Evolutionary conservation across 2,113 vertebrate genomes (phyloP).

Genomic region (Nesoenas mayeri): DNA sequence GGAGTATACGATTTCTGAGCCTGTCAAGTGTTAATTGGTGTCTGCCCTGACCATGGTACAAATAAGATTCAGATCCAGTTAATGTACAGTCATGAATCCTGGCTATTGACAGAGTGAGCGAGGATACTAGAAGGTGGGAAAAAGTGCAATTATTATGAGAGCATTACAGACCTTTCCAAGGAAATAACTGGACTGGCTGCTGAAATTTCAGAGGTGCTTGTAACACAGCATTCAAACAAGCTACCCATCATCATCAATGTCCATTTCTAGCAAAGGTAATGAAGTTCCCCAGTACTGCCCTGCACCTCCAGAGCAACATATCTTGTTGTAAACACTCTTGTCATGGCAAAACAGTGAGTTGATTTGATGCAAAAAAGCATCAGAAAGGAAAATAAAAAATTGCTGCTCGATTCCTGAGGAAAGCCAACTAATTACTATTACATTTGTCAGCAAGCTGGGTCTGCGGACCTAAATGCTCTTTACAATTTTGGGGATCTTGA

Average conservation of each 20-base stretch:
- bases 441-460: neutral
- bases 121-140: constrained; percentile 40
- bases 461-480: neutral
- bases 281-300: neutral
- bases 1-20: constrained; percentile 67
- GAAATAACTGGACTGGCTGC: neutral
- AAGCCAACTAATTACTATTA: constrained; percentile 7
- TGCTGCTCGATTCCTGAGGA: neutral
- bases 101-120: constrained; percentile 62
- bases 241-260: neutral
- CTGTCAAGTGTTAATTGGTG: constrained; percentile 80
- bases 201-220: neutral
- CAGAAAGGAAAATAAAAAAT: neutral
- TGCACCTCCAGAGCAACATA: neutral
- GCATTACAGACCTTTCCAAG: neutral
- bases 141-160: constrained; percentile 43
- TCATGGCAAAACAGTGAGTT: neutral
- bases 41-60: constrained; percentile 64
- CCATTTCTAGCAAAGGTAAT: constrained; percentile 4
- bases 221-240: neutral
- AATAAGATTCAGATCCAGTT: constrained; percentile 73
- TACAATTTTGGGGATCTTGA: neutral
- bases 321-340: neutral
- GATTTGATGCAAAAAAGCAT: constrained; percentile 19
- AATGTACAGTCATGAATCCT: constrained; percentile 65